Conservation (phyloP, 1,140 invertebrate genomes). For the Drosophila kohkoa region DNA sequence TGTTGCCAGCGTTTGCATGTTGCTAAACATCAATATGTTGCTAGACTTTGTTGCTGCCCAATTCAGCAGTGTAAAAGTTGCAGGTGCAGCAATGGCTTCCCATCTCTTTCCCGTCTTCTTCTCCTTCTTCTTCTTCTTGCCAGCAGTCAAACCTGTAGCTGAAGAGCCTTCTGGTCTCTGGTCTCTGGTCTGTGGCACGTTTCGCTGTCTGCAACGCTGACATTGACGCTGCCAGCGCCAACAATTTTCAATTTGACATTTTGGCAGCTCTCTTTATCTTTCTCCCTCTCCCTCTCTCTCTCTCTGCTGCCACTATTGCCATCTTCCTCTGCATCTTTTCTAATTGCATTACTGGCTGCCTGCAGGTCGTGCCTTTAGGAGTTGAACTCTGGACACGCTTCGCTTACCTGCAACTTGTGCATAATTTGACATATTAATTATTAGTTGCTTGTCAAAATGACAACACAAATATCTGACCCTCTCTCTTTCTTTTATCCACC, state of each 20-base stretch:
- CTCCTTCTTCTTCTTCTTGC: not conserved
- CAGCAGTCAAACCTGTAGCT: slow-evolving; percentile 28
- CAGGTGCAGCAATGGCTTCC: slow-evolving; percentile 1
- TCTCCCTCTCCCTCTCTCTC: not conserved
- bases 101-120: slow-evolving; percentile 10
- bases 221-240: slow-evolving; percentile 58
- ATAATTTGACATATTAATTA: slow-evolving; percentile 82
- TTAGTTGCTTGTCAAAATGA: slow-evolving; percentile 54
- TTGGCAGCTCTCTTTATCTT: slow-evolving; percentile 59
- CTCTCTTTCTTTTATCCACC: not conserved
- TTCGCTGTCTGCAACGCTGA: slow-evolving; percentile 36
- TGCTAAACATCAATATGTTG: not conserved
- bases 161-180: slow-evolving; percentile 11
- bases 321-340: slow-evolving; percentile 42
- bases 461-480: slow-evolving; percentile 11
- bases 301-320: not conserved
- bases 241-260: slow-evolving; percentile 80
- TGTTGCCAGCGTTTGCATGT: slow-evolving; percentile 2
- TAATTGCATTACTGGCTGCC: slow-evolving; percentile 58
- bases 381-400: slow-evolving; percentile 61
- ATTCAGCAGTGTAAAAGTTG: slow-evolving; percentile 10
- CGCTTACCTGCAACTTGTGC: slow-evolving; percentile 43
- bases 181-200: slow-evolving; percentile 31
- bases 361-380: slow-evolving; percentile 40
- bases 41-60: not conserved